Evolutionary conservation across 2,113 vertebrate species (phyloP), one percentile per base, ranked within the genome.

Genomic region (Corythoichthys haematopterus): DNA sequence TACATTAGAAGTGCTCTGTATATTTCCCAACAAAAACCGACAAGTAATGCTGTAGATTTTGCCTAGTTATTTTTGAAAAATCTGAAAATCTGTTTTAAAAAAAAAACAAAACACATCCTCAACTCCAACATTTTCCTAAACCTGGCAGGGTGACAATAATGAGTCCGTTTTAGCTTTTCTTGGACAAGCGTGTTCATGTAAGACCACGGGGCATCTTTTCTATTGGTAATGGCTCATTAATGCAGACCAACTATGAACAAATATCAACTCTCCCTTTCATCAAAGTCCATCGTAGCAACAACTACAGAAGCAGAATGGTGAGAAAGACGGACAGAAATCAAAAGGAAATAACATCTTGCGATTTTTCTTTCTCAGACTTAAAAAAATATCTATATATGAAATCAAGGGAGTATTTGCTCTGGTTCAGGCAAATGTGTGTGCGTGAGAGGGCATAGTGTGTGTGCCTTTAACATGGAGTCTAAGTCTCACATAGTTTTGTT

Each of bases 401-500:
- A 84, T 80, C 66, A 61, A 75, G 85, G 77, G 83, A 85, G 77
- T 83, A 82, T 85, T 85, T 86, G 79, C 72, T 75, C 69, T 73
- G 78, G 77, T 68, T 70, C 68, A 83, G 78, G 71, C 71, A 71
- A 82, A 80, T 36, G 66, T 75, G 70, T 48, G 12, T 1, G 50
- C 3, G 38, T 59, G 70, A 78, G 70, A 68, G 76, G 83, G 78
- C 71, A 82, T 51, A 74, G 71, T 85, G 82, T 81, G 77, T 86
- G 65, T 78, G 77, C 87, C 85, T 91, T 89, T 83, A 92, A 90
- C 87, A 79, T 76, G 81, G 89, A 87, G 82, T 85, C 85, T 92
- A 85, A 92, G 88, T 89, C 88, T 84, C 75, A 74, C 51, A 40
- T 87, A 90, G 88, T 90, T 91, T 86, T 92, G 89, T 91, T 91